A percentile compares a stretch with the other conserved stretches of the same genome.
Conservation (phyloP, 2,113 vertebrate species). For the Orientallactaga bullata region DNA sequence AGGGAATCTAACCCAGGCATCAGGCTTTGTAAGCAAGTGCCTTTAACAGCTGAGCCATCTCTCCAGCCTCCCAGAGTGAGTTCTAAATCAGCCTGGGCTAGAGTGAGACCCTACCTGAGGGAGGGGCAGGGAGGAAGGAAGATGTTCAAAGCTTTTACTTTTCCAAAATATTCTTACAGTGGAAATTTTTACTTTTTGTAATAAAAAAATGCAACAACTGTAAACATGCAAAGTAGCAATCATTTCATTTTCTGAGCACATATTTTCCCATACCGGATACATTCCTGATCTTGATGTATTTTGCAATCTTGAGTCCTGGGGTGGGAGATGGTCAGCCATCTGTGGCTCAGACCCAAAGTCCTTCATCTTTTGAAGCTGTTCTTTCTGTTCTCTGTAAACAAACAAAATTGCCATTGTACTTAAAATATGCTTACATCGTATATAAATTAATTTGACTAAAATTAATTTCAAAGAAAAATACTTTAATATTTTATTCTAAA, state of each 20-base stretch:
- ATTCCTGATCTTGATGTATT: slow-evolving; percentile 83
- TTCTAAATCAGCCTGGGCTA: too few relatives aligned
- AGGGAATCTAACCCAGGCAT: too few relatives aligned
- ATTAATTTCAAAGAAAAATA: neutral
- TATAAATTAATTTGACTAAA: slow-evolving; percentile 30
- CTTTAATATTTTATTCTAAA: slow-evolving; percentile 46
- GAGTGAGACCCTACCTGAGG: too few relatives aligned
- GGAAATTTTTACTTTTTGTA: slow-evolving; percentile 37
- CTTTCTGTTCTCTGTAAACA: slow-evolving; percentile 89
- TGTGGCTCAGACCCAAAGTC: slow-evolving; percentile 85
- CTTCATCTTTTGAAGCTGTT: slow-evolving; percentile 90
- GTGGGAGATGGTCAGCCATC: slow-evolving; percentile 82
- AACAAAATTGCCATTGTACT: slow-evolving; percentile 76
- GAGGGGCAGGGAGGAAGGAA: neutral
- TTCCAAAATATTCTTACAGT: slow-evolving; percentile 39
- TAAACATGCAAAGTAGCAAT: slow-evolving; percentile 38
- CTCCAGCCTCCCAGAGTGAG: too few relatives aligned
- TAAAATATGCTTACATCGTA: slow-evolving; percentile 63
- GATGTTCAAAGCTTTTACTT: slow-evolving; percentile 60
- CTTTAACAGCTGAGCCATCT: too few relatives aligned
- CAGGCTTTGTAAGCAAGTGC: too few relatives aligned
- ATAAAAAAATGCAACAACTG: neutral
- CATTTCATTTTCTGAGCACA: slow-evolving; percentile 49
- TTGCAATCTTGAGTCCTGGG: slow-evolving; percentile 84
- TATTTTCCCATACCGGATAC: slow-evolving; percentile 86